Conservation (phyloP, 2,113 vertebrate species). For the Triplophysa dalaica region DNA sequence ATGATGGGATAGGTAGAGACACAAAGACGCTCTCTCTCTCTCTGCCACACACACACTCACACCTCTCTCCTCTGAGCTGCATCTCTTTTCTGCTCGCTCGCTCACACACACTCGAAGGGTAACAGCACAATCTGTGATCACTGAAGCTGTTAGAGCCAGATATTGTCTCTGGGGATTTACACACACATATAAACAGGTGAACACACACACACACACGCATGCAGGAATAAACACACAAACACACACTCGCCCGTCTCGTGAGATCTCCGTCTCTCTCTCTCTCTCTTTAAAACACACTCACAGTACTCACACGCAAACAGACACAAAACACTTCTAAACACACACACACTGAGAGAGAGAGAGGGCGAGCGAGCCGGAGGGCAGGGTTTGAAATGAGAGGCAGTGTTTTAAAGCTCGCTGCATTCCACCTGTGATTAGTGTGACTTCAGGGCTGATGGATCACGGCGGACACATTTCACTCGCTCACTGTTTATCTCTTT, state of each 20-base stretch:
- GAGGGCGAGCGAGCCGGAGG: constrained; percentile 45
- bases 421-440: constrained; percentile 62
- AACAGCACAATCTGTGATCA: constrained; percentile 53
- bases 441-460: constrained; percentile 55
- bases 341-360: constrained; percentile 29
- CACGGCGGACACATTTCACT: constrained; percentile 52
- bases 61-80: constrained; percentile 32
- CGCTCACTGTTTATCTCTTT: constrained; percentile 21
- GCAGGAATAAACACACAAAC: constrained; percentile 37
- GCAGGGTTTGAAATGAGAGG: constrained; percentile 61
- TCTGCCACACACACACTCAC: constrained; percentile 40
- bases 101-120: constrained; percentile 13
- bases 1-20: constrained; percentile 58
- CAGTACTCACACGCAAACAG: constrained; percentile 32
- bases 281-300: constrained; percentile 18
- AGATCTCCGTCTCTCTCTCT: constrained; percentile 1
- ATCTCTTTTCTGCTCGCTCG: constrained; percentile 44
- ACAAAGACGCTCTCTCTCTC: constrained; percentile 43
- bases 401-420: constrained; percentile 57
- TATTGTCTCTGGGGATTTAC: constrained; percentile 44
- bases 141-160: constrained; percentile 52
- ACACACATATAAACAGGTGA: constrained; percentile 37
- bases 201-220: neutral
- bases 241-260: neutral
- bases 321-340: constrained; percentile 35